These are phyloP conservation scores for Macrocentrus cingulum DNA, from an alignment of 1,140 invertebrate genomes.

Conservation along the genomic window DNA sequence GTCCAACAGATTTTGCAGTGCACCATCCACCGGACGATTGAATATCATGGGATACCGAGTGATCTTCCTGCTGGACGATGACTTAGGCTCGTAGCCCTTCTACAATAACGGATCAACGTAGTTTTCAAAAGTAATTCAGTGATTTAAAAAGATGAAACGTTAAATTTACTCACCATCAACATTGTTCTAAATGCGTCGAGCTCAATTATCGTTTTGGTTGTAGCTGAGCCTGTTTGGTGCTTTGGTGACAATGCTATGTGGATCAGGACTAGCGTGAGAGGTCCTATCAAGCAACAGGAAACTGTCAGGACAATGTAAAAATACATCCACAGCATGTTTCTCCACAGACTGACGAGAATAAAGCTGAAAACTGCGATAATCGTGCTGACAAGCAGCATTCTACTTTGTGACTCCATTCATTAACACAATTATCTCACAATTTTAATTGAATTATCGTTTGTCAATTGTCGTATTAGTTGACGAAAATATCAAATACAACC, in stretches of 20 bases:
- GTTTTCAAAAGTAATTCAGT: background rate
- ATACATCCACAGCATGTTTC: slow-evolving; percentile 41
- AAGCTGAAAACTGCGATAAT: slow-evolving; percentile 12
- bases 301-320: slow-evolving; percentile 46
- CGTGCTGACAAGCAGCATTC: background rate
- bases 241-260: slow-evolving; percentile 59
- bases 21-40: slow-evolving; percentile 78
- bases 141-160: too few species aligned
- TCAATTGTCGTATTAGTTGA: too few species aligned
- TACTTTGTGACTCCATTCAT: too few species aligned
- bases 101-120: slow-evolving; percentile 29
- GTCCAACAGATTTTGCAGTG: slow-evolving; percentile 81
- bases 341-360: slow-evolving; percentile 31
- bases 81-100: slow-evolving; percentile 48
- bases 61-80: slow-evolving; percentile 36
- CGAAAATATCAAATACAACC: too few species aligned
- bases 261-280: slow-evolving; percentile 54
- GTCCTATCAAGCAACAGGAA: slow-evolving; percentile 46
- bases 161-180: slow-evolving; percentile 55
- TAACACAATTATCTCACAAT: too few species aligned
- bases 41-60: slow-evolving; percentile 70
- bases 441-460: too few species aligned
- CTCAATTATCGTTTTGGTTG: slow-evolving; percentile 54
- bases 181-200: slow-evolving; percentile 57
- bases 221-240: slow-evolving; percentile 57